Evolutionary conservation across 2,797 vertebrate genomes (phyloP), one percentile per base, ranked within the genome.

Genomic region (Zalophus californianus): DNA sequence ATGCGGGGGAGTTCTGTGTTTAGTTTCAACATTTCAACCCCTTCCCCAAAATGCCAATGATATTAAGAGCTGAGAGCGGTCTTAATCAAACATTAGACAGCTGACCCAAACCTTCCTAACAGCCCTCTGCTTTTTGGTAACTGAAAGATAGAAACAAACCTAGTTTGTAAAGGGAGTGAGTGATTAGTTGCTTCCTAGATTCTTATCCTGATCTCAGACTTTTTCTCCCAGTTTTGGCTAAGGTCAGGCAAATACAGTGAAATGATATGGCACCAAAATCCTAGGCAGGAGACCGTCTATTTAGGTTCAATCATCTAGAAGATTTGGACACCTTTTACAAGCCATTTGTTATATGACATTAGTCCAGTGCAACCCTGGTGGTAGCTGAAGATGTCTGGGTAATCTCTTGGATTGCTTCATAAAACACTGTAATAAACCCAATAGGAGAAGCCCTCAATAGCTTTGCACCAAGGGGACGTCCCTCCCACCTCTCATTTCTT

Each of bases 231-330:
- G 52, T 85, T 91, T 91, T 44, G 78, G 75, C 73, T 25, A 6
- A 5, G 58, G 60, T 92, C 35, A 54, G 88, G 86, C 20, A 89
- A 54, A 12, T n/a, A 6, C 41, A 84, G 5, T 54, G 86, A 93
- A 78, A n/a, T 70, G 87, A 72, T 29, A 23, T 14, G 38, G 38
- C 18, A 11, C 44, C 60, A 60, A 29, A 78, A 91, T 29, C 83
- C 21, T 16, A 35, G 90, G 70, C 38, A 62, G 44, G 52, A 94
- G 68, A 80, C 60, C 3, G 15, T 96, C 79, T 91, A 93, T 90
- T 94, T 86, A 86, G 66, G n/a, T 86, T 94, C 79, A 77, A 12
- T 88, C 82, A 58, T 91, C 94, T 79, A 79, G 91, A 92, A 92
- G 92, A 3, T 91, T 92, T 14, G 38, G 21, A 56, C 79, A 0